phyloP scores from a whole-genome alignment of 2,113 vertebrate species.

The Sphaerodactylus townsendi region DNA sequence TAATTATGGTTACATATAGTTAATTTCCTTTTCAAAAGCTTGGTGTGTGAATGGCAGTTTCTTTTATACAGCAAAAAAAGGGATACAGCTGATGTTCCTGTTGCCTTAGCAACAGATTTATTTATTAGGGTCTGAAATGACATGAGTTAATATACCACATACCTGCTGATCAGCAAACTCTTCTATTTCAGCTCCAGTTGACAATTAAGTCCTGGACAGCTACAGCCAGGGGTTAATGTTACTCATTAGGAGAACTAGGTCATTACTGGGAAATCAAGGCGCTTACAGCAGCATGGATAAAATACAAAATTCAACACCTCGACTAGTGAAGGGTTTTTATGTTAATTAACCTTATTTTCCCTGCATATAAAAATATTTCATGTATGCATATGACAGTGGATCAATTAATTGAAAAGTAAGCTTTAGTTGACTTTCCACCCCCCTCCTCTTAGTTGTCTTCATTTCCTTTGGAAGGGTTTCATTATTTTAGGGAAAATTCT shows the following conservation, averaged over 20 bases:
- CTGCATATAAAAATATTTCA: conserved; percentile 89
- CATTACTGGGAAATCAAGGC: conserved; percentile 99
- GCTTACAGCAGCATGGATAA: conserved; percentile 93
- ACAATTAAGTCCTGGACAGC: conserved; percentile 99
- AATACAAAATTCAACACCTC: conserved; percentile 94
- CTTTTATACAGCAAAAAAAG: conserved; percentile 67
- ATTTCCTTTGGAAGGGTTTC: conserved; percentile 86
- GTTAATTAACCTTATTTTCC: conserved; percentile 99
- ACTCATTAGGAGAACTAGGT: conserved; percentile 99
- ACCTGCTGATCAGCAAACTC: conserved; percentile 93
- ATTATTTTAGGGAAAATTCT: conserved; percentile 90
- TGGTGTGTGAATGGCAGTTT: conserved; percentile 80
- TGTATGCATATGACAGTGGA: conserved; percentile 91
- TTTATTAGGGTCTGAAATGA: conserved; percentile 89
- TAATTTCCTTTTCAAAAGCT: conserved; percentile 80
- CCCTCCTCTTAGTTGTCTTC: conserved; percentile 83
- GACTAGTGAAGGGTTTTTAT: conserved; percentile 92
- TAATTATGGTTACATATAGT: conserved; percentile 85
- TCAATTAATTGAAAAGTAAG: conserved; percentile 94
- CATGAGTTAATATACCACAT: conserved; percentile 90
- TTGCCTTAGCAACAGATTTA: conserved; percentile 91
- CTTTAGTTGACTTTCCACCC: conserved; percentile 86
- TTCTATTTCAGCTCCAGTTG: conserved; percentile 93
- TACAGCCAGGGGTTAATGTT: conserved; percentile 99
- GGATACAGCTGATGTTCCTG: conserved; percentile 75